phyloP scores from a whole-genome alignment of 2,113 vertebrate genomes.

The Isurus oxyrinchus region DNA sequence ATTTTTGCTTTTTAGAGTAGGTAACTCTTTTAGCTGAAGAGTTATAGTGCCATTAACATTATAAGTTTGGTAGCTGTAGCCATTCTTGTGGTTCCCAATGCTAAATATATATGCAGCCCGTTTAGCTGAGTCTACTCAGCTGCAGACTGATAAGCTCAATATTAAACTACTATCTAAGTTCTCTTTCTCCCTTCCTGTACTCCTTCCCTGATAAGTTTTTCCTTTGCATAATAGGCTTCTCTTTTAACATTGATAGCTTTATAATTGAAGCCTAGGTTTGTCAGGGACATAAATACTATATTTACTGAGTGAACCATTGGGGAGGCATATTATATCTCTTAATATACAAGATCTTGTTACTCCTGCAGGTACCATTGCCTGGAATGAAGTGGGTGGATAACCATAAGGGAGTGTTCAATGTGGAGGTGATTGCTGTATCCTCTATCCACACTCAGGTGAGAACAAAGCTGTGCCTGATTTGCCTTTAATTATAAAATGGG shows the following conservation, averaged over 20 bases:
- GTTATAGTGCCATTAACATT: neutral
- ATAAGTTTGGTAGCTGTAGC: neutral
- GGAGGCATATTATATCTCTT: neutral
- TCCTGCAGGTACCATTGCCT: conserved; percentile 81
- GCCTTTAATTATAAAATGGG: neutral
- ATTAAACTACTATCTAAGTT: neutral
- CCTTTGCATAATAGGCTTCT: neutral
- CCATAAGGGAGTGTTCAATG: conserved; percentile 95
- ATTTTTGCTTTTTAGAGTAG: neutral
- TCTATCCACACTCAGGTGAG: conserved; percentile 88
- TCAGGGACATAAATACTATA: neutral
- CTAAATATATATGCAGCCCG: neutral
- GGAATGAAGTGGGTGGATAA: conserved; percentile 99
- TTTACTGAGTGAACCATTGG: neutral
- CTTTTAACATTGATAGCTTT: neutral
- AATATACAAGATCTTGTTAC: neutral
- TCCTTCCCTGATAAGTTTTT: neutral
- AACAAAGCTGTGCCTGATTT: neutral
- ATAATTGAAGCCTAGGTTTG: neutral
- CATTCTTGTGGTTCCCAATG: neutral
- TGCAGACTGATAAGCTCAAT: neutral
- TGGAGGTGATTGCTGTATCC: conserved; percentile 86
- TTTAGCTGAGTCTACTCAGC: neutral
- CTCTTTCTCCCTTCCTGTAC: neutral
- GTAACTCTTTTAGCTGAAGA: neutral